Percentiles rank a stretch among this genome's conserved stretches.
Conservation (phyloP, 2,113 vertebrate genomes). For the Neolamprologus variostigma region DNA sequence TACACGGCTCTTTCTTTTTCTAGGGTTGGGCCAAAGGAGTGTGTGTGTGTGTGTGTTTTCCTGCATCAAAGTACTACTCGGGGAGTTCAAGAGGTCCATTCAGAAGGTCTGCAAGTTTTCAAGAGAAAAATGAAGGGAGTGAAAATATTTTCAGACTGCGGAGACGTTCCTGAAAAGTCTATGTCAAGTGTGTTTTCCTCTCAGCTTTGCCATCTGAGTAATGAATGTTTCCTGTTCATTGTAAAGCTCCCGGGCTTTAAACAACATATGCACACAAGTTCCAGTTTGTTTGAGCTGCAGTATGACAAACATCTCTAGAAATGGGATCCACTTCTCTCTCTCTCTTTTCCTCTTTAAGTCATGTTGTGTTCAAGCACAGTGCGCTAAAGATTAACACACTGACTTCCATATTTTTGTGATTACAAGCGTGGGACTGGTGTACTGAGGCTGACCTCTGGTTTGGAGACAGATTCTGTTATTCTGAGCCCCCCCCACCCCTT, state of each 20-base stretch:
- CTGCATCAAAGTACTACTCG: neutral
- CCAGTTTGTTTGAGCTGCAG: neutral
- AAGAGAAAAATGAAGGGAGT: neutral
- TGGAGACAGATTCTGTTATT: slow-evolving; percentile 4
- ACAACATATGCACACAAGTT: neutral
- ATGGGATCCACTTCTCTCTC: neutral
- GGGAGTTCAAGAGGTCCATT: slow-evolving; percentile 10
- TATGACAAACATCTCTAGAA: neutral
- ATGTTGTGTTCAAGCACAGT: neutral
- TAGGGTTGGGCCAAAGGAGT: neutral
- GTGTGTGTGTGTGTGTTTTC: neutral
- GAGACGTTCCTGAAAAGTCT: slow-evolving; percentile 2
- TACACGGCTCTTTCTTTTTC: neutral
- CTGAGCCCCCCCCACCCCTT: neutral
- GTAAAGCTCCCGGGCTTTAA: neutral
- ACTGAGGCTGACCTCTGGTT: slow-evolving; percentile 13
- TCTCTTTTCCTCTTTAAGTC: neutral
- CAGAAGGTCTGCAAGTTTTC: neutral
- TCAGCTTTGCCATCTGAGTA: neutral
- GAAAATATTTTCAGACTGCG: slow-evolving; percentile 11
- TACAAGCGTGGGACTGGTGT: slow-evolving; percentile 20
- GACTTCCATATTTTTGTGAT: slow-evolving; percentile 39
- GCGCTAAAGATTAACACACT: neutral
- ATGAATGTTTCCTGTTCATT: slow-evolving; percentile 9
- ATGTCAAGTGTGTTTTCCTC: slow-evolving; percentile 29